Percentiles rank a stretch among this genome's conserved stretches.
These are phyloP conservation scores for Habropoda laboriosa DNA, from an alignment of 1,140 invertebrate species.

Conservation along the genomic window DNA sequence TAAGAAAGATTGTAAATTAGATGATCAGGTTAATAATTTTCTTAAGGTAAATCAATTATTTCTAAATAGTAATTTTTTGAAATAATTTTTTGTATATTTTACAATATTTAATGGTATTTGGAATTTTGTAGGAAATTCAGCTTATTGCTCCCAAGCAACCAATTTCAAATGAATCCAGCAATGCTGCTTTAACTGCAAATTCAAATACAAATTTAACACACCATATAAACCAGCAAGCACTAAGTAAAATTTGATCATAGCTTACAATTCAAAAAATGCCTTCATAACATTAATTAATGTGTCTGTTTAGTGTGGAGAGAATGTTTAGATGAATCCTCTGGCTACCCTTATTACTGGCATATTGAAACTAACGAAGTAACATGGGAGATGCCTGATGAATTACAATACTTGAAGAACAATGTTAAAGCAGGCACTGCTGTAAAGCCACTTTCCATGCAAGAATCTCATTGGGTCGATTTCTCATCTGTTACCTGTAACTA, in stretches of 20 bases:
- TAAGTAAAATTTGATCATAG: slow-evolving; percentile 25
- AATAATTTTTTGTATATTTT: no score
- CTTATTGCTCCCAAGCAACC: slow-evolving; percentile 73
- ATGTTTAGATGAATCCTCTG: slow-evolving; percentile 86
- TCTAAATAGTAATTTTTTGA: not conserved
- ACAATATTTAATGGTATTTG: slow-evolving; percentile 17
- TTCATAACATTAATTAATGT: not conserved
- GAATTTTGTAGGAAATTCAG: slow-evolving; percentile 76
- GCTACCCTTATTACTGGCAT: slow-evolving; percentile 90
- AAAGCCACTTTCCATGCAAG: slow-evolving; percentile 60
- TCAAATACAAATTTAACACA: slow-evolving; percentile 2
- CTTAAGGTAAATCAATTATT: slow-evolving; percentile 71
- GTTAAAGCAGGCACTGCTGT: slow-evolving; percentile 51
- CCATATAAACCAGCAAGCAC: slow-evolving; percentile 34
- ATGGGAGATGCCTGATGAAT: slow-evolving; percentile 87
- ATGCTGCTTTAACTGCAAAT: slow-evolving; percentile 33
- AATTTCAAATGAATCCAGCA: slow-evolving; percentile 13
- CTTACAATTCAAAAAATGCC: not conserved
- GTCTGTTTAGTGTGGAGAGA: slow-evolving; percentile 84
- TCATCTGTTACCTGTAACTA: slow-evolving; percentile 65
- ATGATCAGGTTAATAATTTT: slow-evolving; percentile 81
- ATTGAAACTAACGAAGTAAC: slow-evolving; percentile 87
- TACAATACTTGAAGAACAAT: slow-evolving; percentile 72
- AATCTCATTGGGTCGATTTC: slow-evolving; percentile 70
- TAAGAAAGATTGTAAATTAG: slow-evolving; percentile 70